Evolutionary conservation across 2,888 invertebrate genomes (phyloP), one percentile per base, ranked within the genome.

Genomic region (Drosophila cyrtoloma): DNA sequence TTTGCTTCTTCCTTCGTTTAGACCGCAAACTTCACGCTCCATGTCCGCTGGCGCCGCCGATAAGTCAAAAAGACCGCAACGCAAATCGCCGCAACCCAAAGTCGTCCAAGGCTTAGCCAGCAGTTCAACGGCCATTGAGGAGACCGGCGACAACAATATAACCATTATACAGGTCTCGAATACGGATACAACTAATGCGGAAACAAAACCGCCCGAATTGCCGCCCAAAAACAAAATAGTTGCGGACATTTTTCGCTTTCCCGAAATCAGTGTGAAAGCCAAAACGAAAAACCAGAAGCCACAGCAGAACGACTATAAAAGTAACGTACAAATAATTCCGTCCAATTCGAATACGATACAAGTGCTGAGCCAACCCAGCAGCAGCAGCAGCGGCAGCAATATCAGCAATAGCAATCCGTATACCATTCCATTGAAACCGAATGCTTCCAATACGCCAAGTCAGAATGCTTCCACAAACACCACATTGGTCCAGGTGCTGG

Each of bases 141-240:
- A 88, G 50, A 47, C 56, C 12, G 58, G 66, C 28, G 86, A 90
- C 51, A 93, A 94, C 0, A 95, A 95, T 76, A 93, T 95, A 39
- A 95, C 95, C 32, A 95, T 95, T 0, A 95, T 95, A n/a, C 94
- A 95, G 93, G 95, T 95, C 1, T 95, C 95, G 0, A 95, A 95
- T 70, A 77, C 75, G 30, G 57, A 72, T 30, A 77, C 61, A 57
- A 71, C 55, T n/a, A 82, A 74, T 61, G 67, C 55, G 35, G 77
- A 78, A 37, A 68, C 73, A 51, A 80, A 85, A 71, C 87, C 90
- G 56, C 87, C 92, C 32, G 91, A 89, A 71, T 71, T 91, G 74
- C 91, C 92, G 68, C 83, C 88, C 57, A 90, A 87, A 52, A 79
- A 59, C 28, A 90, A 79, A 35, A 86, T 81, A 42, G 68, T 82